Percentiles rank a stretch among this genome's conserved stretches.
phyloP scores from a whole-genome alignment of 2,888 invertebrate genomes.

The Bellardia bayeri region DNA sequence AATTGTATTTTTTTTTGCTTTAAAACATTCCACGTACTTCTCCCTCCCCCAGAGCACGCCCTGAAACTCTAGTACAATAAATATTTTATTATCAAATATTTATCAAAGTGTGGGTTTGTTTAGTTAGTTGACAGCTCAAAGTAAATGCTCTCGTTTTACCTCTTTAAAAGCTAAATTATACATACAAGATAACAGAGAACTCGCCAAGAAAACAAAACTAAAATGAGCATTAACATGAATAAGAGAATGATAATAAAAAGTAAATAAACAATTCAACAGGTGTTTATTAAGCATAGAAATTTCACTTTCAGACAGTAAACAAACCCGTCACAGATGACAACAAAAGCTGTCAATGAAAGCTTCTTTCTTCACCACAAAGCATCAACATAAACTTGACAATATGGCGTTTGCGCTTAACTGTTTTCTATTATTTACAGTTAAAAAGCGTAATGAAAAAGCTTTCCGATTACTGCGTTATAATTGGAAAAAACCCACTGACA shows the following conservation, averaged over 20 bases:
- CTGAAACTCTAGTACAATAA: not conserved
- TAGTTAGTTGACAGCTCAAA: not conserved
- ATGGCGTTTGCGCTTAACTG: slow-evolving; percentile 64
- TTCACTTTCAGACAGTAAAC: slow-evolving; percentile 41
- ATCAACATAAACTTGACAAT: slow-evolving; percentile 25
- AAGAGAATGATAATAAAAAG: not conserved
- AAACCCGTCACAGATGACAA: not conserved
- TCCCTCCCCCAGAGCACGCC: not conserved
- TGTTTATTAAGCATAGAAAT: slow-evolving; percentile 10
- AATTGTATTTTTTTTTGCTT: slow-evolving; percentile 28
- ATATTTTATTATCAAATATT: slow-evolving; percentile 6
- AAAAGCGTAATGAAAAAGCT: slow-evolving; percentile 56
- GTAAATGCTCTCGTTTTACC: not conserved
- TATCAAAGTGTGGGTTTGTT: slow-evolving; percentile 25
- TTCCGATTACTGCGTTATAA: not conserved
- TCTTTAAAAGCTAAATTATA: not conserved
- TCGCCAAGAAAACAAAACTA: not conserved
- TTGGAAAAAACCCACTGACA: slow-evolving; percentile 59
- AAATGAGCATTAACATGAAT: not conserved
- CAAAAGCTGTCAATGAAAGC: slow-evolving; percentile 53
- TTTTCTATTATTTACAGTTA: slow-evolving; percentile 24
- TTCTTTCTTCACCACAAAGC: slow-evolving; percentile 7
- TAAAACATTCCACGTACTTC: not conserved
- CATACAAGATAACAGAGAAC: not conserved
- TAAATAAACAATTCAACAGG: slow-evolving; percentile 53